Conservation (phyloP, 2,888 invertebrate genomes). For the Lasioglossum figueresi region DNA sequence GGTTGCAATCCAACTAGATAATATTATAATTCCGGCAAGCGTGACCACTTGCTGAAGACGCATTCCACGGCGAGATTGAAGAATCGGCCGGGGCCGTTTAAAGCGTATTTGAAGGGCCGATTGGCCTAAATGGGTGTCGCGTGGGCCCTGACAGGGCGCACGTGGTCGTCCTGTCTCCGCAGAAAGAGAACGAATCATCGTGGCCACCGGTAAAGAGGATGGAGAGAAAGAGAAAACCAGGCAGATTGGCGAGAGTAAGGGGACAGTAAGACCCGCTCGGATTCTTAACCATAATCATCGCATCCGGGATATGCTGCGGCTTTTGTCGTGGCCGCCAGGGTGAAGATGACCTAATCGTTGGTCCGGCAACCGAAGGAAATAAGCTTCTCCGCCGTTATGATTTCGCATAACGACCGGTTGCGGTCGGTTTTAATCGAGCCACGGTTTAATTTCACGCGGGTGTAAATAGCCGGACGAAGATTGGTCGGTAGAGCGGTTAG, state of each 20-base stretch:
- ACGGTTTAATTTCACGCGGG: conserved; percentile 31
- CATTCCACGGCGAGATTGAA: conserved; percentile 65
- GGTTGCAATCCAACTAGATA: conserved; percentile 61
- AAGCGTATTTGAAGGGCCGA: conserved; percentile 71
- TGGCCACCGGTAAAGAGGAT: conserved; percentile 11
- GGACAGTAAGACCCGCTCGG: conserved; percentile 54
- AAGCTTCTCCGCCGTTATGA: conserved; percentile 2
- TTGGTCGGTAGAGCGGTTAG: not conserved
- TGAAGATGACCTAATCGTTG: conserved; percentile 68
- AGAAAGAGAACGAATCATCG: conserved; percentile 49
- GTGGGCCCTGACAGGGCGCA: conserved; percentile 78
- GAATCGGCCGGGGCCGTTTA: conserved; percentile 65
- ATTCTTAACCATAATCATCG: conserved; percentile 76
- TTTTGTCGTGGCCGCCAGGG: conserved; percentile 58
- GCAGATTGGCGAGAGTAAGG: conserved; percentile 15
- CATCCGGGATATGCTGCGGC: conserved; percentile 75
- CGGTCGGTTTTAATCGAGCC: conserved; percentile 33
- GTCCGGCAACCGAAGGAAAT: conserved; percentile 33
- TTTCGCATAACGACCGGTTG: conserved; percentile 13
- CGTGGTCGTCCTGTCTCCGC: conserved; percentile 75
- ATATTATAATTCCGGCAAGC: conserved; percentile 62
- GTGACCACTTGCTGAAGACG: conserved; percentile 50
- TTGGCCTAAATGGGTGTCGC: conserved; percentile 77
- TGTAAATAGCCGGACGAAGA: conserved; percentile 21
- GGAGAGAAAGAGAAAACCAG: not conserved